Evolutionary conservation across 2,113 vertebrate species (phyloP), one percentile per base, ranked within the genome.

Genomic region (Varanus komodoensis): DNA sequence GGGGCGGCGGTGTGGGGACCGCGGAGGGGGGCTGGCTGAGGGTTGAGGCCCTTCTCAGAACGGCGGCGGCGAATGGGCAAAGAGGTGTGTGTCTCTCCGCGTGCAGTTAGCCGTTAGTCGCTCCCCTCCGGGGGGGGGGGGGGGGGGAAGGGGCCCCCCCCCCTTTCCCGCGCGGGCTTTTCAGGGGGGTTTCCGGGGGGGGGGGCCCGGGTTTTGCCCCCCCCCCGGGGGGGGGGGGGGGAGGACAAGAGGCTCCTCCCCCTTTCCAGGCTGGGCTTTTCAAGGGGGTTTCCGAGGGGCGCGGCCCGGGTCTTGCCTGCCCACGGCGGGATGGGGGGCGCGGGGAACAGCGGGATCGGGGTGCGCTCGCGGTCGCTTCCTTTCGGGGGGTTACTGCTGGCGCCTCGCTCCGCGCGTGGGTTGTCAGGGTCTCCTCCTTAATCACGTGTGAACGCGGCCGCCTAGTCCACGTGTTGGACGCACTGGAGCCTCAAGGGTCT

Each of bases 261-360:
- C 71, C 54, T 34, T 12, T n/a, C 17, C 34, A 34, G 54, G 61
- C 81, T n/a, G 52, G 29, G 69, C 21, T 27, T 50, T 48, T 67
- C 71, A 84, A 57, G 82, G 88, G 77, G 82, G 82, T 78, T 89
- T 84, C 57, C 71, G 82, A 84, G 57, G 88, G 82, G 88, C 88
- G 82, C 29, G 7, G 57, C 23, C 44, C 21, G 67, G 44, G 1
- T 57, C 32, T 73, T 7, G 48, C 27, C 54, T 2, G n/a, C 17
- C 38, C 1, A 54, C 14, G 27, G 8, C 6, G 4, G 6, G 57
- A 14, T 3, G 19, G 8, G 7, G 6, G 48, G 34, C 8, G 23
- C 6, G 32, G 38, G 8, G 4, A 19, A 19, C 17, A 64, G 61
- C 21, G 61, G 61, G 61, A 11, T 15, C 3, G 15, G 61, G 61